Evolutionary conservation across 2,113 vertebrate genomes (phyloP).

Genomic region (Nothoprocta pentlandii): DNA sequence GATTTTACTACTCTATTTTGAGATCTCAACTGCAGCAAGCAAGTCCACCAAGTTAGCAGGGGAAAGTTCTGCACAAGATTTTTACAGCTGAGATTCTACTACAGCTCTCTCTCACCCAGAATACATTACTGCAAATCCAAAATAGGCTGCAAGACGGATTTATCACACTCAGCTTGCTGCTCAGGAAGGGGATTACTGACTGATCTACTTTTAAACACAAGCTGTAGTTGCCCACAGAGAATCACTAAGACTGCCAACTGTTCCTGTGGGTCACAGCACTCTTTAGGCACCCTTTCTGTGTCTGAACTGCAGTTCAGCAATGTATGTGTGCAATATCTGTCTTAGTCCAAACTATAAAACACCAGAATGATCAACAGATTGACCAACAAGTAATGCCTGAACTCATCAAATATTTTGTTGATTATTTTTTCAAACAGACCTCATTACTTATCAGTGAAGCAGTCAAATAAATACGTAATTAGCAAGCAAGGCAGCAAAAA

Average conservation of each 20-base stretch:
- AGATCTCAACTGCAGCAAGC: not conserved
- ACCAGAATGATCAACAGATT: rapidly evolving
- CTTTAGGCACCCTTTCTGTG: not conserved
- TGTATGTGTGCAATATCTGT: rapidly evolving
- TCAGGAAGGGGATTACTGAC: not conserved
- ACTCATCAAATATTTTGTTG: not conserved
- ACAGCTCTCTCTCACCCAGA: not conserved
- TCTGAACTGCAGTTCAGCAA: not conserved
- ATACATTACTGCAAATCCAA: not conserved
- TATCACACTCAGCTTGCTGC: not conserved
- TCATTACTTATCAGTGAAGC: not conserved
- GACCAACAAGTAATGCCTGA: not conserved
- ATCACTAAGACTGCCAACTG: not conserved
- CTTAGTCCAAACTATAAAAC: not conserved
- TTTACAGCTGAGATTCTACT: not conserved
- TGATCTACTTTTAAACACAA: not conserved
- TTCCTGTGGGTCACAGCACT: not conserved
- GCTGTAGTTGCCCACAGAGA: not conserved
- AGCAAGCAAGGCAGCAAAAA: not conserved
- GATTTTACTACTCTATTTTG: not conserved
- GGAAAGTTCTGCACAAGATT: not conserved
- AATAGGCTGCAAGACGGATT: not conserved
- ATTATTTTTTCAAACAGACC: not conserved
- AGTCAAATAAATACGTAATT: not conserved
- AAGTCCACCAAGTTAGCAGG: not conserved